These are phyloP conservation scores for Carollia perspicillata DNA, from an alignment of 2,113 vertebrate species.

Conservation along the genomic window DNA sequence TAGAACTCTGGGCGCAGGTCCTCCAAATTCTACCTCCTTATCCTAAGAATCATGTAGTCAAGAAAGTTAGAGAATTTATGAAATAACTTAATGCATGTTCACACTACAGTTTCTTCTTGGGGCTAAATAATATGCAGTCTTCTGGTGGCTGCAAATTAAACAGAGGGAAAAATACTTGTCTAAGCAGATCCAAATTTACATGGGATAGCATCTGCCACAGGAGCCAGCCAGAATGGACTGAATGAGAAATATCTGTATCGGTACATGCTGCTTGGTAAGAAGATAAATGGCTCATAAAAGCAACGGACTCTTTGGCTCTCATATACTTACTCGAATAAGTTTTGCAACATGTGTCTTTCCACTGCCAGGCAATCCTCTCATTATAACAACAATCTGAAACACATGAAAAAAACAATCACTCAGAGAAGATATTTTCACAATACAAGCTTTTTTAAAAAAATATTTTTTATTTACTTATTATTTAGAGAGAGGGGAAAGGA, in stretches of 20 bases:
- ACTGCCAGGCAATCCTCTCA: slow-evolving; percentile 98
- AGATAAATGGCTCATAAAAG: slow-evolving; percentile 25
- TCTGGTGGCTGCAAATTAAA: slow-evolving; percentile 31
- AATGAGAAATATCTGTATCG: background rate
- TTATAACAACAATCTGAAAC: slow-evolving; percentile 97
- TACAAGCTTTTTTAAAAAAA: background rate
- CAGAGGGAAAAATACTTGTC: slow-evolving; percentile 13
- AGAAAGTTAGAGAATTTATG: background rate
- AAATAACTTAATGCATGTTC: slow-evolving; percentile 3
- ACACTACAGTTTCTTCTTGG: background rate
- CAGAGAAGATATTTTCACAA: background rate
- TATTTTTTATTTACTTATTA: too few species aligned
- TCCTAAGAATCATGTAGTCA: slow-evolving; percentile 83
- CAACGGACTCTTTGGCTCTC: background rate
- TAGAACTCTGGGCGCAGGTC: slow-evolving; percentile 95
- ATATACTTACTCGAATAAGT: slow-evolving; percentile 92
- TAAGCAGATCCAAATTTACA: background rate
- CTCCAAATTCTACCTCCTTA: slow-evolving; percentile 97
- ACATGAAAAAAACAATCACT: slow-evolving; percentile 49
- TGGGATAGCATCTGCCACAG: background rate
- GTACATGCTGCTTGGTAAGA: background rate
- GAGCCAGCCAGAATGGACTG: background rate
- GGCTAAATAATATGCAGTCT: slow-evolving; percentile 14
- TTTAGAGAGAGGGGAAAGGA: too few species aligned
- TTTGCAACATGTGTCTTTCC: slow-evolving; percentile 99